Percentiles rank a stretch among this genome's conserved stretches.
These are phyloP conservation scores for Holcopasites calliopsidis DNA, from an alignment of 1,140 invertebrate genomes.

Conservation along the genomic window DNA sequence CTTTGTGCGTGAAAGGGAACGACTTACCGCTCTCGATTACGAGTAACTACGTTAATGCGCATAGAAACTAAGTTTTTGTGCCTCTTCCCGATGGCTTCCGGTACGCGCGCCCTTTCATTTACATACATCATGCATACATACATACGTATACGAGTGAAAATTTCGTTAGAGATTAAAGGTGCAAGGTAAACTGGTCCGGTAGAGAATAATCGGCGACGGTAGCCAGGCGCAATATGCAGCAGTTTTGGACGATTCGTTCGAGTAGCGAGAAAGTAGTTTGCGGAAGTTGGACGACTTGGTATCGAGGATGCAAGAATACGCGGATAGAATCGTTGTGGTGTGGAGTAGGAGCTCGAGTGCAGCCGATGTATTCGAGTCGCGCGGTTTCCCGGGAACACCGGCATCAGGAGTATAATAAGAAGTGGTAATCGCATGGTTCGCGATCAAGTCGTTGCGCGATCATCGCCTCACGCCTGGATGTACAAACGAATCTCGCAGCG, in stretches of 20 bases:
- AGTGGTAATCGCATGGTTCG: not conserved
- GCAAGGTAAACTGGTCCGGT: not conserved
- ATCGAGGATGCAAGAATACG: not conserved
- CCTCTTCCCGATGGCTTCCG: no score
- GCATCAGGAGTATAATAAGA: not conserved
- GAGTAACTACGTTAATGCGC: no score
- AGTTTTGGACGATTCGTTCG: not conserved
- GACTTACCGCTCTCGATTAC: not conserved
- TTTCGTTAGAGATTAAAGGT: not conserved
- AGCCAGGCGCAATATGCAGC: no score
- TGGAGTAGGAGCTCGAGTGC: slow-evolving; percentile 27
- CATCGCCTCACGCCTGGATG: slow-evolving; percentile 11
- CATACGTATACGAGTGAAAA: not conserved
- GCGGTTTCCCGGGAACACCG: not conserved
- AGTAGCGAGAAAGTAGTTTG: no score
- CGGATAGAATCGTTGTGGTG: not conserved
- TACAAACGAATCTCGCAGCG: slow-evolving; percentile 33
- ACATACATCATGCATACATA: no score
- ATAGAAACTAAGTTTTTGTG: no score
- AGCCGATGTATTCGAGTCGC: no score
- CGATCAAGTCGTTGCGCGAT: not conserved
- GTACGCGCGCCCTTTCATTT: no score
- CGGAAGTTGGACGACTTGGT: not conserved
- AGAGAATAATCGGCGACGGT: no score
- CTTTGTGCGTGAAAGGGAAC: slow-evolving; percentile 26